Evolutionary conservation across 2,113 vertebrate genomes (phyloP), one percentile per base, ranked within the genome.

Genomic region (Epinephelus moara): DNA sequence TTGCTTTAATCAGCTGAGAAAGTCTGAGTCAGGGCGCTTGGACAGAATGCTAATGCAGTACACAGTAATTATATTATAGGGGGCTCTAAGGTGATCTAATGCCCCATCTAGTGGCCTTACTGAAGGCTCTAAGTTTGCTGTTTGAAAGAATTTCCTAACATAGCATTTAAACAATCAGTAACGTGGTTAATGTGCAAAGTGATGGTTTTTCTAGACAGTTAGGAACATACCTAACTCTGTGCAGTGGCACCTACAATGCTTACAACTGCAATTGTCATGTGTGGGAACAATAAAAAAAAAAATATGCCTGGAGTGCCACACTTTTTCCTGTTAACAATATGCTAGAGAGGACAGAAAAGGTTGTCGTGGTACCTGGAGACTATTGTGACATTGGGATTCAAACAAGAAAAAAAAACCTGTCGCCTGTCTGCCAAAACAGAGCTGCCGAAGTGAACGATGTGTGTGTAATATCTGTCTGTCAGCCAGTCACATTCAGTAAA

Each of bases 1-100:
- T 75, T 67, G 25, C 61, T 85, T 89, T 89, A 88, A 81, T 88
- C 82, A 87, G 66, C 71, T 53, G 50, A 59, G 74, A 56, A 68
- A 55, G 85, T 80, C 81, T 76, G 76, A 81, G 42, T 77, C 74
- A 62, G 25, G 33, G 75, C 33, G 57, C 69, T 37, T 63, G 63
- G 23, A 25, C 55, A 60, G 67, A 78, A 82, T 81, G 47, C 70
- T 77, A 67, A 85, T 84, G 78, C 37, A 49, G 21, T 61, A 47
- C 40, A 53, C 37, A 81, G 47, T 72, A 21, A 74, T 52, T 68
- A 60, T 62, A 55, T 70, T 42, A 79, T 53, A 53, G 57, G 59
- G 13, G n/a, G 13, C 33, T 74, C 18, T 23, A 21, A 68, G 61
- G 40, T 76, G 60, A 70, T 50, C 17, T 78, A 69, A 82, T 42